Base-by-base conservation (phyloP, 2,888 invertebrate genomes). In the Ganaspis brasiliensis region DNA sequence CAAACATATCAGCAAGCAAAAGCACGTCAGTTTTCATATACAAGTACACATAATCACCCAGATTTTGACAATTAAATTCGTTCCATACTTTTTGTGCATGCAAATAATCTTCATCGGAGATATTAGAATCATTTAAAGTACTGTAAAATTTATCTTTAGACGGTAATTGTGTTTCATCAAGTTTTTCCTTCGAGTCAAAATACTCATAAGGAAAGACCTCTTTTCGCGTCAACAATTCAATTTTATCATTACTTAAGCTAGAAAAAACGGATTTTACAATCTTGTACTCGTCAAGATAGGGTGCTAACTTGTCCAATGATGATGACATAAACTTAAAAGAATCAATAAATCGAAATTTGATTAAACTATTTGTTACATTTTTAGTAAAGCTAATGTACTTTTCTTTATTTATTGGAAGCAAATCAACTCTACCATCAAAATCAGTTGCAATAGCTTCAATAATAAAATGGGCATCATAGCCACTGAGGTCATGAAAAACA, bases 1-100 rank as follows among this genome's bases (percentile, higher is more conserved):
- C 77, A 61, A 77, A 79, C 0, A 77, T 35, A 37, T 79, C 75
- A 0, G 73, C 73, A 31, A 31, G 31, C 31, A 31, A 31, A 2
- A 31, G 31, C 6, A 31, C 31, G 6, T 31, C 31, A 31, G 31
- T 31, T 31, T 31, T 4, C 31, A 31, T 31, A 56, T 12, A 24
- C 56, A 56, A 12, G 12, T 24, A 4, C 2, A 56, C 1, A 10
- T 24, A 56, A 35, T 45, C 14, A 24, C 67, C 67, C 12, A 73
- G 31, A 26, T 49, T 49, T 49, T 49, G 49, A 49, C 4, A 49
- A 49, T n/a, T 49, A 49, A 49, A 49, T 49, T 49, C 49, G 1
- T 4, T 14, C n/a, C 49, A 49, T n/a, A 49, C 49, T 14, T 16
- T 14, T 14, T 49, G 49, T 14, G 49, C 12, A 49, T 49, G 49